A percentile compares a stretch with the other conserved stretches of the same genome.
These are phyloP conservation scores for Pungitius pungitius DNA, from an alignment of 2,113 vertebrate genomes.

Conservation along the genomic window DNA sequence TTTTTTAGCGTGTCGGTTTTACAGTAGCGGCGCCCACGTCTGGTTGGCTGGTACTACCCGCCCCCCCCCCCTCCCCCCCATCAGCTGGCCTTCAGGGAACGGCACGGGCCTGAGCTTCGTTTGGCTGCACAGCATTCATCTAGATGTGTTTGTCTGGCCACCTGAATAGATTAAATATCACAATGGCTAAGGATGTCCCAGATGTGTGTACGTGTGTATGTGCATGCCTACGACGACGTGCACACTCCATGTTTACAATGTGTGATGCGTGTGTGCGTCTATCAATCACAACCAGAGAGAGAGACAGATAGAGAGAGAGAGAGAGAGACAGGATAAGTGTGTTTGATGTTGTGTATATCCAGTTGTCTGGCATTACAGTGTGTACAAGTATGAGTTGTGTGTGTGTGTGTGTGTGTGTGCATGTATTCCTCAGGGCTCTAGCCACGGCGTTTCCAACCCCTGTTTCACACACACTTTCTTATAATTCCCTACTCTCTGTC, in stretches of 20 bases:
- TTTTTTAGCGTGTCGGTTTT: too few relatives aligned
- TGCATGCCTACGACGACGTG: too few relatives aligned
- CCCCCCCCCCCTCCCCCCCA: too few relatives aligned
- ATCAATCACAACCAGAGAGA: constrained; percentile 23
- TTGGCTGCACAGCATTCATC: background rate
- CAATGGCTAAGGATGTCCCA: too few relatives aligned
- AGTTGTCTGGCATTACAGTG: constrained; percentile 4
- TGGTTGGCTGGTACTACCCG: too few relatives aligned
- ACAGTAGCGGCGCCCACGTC: too few relatives aligned
- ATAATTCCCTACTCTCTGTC: constrained; percentile 71
- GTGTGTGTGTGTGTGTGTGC: constrained; percentile 4
- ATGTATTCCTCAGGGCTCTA: constrained; percentile 17
- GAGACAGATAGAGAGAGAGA: background rate
- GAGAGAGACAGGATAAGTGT: background rate
- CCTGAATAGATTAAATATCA: too few relatives aligned
- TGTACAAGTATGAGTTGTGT: background rate
- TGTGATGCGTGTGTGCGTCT: background rate
- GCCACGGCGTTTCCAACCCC: constrained; percentile 40
- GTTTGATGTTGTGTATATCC: background rate
- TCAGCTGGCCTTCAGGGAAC: too few relatives aligned
- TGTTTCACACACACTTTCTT: constrained; percentile 46
- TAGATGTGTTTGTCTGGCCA: background rate
- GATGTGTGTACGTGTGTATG: background rate
- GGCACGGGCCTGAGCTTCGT: too few relatives aligned
- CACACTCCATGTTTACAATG: too few relatives aligned